Conservation (phyloP, 2,797 vertebrate species). For the Kryptolebias ocellatus region DNA sequence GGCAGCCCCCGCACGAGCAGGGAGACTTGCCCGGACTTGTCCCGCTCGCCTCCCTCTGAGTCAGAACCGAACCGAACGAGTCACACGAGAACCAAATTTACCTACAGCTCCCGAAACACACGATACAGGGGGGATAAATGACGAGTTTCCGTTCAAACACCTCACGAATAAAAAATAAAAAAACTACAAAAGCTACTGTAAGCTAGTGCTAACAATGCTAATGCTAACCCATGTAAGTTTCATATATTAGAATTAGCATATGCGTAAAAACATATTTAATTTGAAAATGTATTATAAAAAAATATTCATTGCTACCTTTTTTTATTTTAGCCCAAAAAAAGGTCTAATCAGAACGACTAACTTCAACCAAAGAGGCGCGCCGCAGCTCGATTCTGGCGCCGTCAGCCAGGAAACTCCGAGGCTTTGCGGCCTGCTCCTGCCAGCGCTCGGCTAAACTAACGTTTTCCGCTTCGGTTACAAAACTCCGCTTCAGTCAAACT, state of each 20-base stretch:
- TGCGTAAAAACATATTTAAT: no score
- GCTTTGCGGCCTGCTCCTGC: constrained; percentile 58
- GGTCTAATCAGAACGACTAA: not conserved
- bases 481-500: fast-evolving
- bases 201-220: not conserved
- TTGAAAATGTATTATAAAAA: no score
- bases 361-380: not conserved
- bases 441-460: not conserved
- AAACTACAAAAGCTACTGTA: no score
- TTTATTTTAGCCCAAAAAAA: not conserved
- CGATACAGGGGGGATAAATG: not conserved
- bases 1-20: constrained; percentile 3
- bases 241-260: no score
- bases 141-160: not conserved
- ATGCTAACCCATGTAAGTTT: not conserved
- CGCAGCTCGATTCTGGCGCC: fast-evolving
- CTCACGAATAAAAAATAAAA: no score
- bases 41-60: not conserved
- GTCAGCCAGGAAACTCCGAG: constrained; percentile 50
- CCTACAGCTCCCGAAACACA: not conserved
- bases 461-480: not conserved
- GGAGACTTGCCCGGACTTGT: constrained; percentile 66
- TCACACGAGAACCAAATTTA: not conserved
- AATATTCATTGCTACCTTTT: no score
- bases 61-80: not conserved